phyloP scores from a whole-genome alignment of 2,888 invertebrate genomes.

The Anodontia alba region DNA sequence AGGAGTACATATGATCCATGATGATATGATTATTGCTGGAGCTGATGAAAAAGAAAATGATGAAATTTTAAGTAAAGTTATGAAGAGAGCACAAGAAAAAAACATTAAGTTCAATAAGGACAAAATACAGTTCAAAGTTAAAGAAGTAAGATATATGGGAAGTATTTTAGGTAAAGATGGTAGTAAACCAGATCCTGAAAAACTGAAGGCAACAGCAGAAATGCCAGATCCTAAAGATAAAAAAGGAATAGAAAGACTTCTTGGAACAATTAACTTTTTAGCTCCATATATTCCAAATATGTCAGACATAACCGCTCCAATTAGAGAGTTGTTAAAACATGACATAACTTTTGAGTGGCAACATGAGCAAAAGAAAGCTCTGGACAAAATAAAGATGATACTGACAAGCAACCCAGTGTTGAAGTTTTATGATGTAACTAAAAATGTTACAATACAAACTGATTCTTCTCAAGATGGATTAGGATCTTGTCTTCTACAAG shows the following conservation, averaged over 20 bases:
- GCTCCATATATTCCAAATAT: slow-evolving; percentile 53
- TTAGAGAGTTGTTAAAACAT: slow-evolving; percentile 45
- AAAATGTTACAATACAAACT: slow-evolving; percentile 25
- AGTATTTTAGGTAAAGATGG: slow-evolving; percentile 51
- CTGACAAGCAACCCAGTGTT: slow-evolving; percentile 50
- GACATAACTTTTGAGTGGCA: slow-evolving; percentile 31
- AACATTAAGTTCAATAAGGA: slow-evolving; percentile 56
- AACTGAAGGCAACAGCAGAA: slow-evolving; percentile 51
- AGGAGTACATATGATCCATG: slow-evolving; percentile 42
- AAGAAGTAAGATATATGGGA: slow-evolving; percentile 53
- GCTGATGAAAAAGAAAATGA: slow-evolving; percentile 50
- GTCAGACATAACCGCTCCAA: slow-evolving; percentile 50
- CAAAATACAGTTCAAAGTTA: slow-evolving; percentile 36
- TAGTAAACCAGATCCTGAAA: slow-evolving; percentile 41
- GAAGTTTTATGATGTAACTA: slow-evolving; percentile 41
- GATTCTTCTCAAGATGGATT: slow-evolving; percentile 57
- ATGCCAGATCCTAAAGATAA: slow-evolving; percentile 53
- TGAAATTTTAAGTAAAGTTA: slow-evolving; percentile 41
- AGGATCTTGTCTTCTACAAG: slow-evolving; percentile 48
- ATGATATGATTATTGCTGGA: slow-evolving; percentile 31
- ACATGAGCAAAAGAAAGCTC: slow-evolving; percentile 21
- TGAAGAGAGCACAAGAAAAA: slow-evolving; percentile 39
- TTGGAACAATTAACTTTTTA: slow-evolving; percentile 58
- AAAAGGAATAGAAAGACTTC: slow-evolving; percentile 25
- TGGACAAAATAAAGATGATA: slow-evolving; percentile 39